Percentiles rank a stretch among this genome's conserved stretches.
Conservation (phyloP, 2,888 invertebrate genomes). For the Orthosia incerta region DNA sequence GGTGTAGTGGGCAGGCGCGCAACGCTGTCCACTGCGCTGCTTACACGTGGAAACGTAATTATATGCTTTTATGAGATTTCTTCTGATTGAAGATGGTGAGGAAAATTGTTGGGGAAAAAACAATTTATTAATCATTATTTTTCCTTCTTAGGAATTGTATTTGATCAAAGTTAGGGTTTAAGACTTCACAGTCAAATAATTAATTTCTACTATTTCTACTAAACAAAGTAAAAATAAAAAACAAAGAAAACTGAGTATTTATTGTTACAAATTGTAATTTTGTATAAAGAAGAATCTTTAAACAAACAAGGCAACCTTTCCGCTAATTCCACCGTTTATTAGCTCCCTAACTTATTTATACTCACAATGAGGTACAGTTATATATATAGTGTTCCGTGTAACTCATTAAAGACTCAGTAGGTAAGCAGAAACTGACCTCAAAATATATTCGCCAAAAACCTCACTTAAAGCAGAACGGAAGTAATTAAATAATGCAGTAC, state of each 20-base stretch:
- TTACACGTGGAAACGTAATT: constrained; percentile 1
- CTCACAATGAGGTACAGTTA: background rate
- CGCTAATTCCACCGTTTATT: too few species aligned
- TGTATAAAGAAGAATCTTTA: too few species aligned
- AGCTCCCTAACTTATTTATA: background rate
- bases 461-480: constrained; percentile 40
- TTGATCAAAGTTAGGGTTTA: too few species aligned
- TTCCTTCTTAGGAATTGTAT: too few species aligned
- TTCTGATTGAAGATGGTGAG: background rate
- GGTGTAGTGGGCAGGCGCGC: background rate
- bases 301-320: too few species aligned
- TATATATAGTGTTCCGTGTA: too few species aligned
- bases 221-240: too few species aligned
- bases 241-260: too few species aligned
- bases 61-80: background rate
- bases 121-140: too few species aligned
- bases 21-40: background rate
- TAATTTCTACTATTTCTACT: too few species aligned
- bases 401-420: background rate
- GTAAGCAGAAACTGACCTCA: background rate
- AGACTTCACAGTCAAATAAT: too few species aligned
- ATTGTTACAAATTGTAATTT: too few species aligned
- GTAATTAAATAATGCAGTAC: constrained; percentile 59
- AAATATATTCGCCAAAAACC: constrained; percentile 33
- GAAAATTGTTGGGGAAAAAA: background rate